These are phyloP conservation scores for Champsocephalus esox DNA, from an alignment of 2,797 vertebrate genomes.

Conservation along the genomic window DNA sequence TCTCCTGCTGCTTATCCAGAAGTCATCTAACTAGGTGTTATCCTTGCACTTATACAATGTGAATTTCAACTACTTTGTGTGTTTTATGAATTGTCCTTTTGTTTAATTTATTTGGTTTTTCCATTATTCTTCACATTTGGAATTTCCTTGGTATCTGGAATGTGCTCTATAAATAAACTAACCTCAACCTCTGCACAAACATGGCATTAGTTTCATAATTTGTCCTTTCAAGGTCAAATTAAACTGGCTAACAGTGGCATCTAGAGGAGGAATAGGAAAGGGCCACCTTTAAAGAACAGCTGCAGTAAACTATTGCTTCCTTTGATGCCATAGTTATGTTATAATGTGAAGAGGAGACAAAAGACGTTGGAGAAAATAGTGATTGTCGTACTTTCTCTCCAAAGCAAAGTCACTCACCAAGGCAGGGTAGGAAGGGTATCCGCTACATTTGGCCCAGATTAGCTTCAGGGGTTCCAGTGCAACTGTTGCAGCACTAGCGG, in stretches of 20 bases:
- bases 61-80: no score
- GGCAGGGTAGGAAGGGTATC: constrained; percentile 98
- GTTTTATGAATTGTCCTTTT: no score
- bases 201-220: constrained; percentile 8
- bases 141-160: no score
- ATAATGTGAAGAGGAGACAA: constrained; percentile 32
- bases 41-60: no score
- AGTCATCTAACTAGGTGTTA: no score
- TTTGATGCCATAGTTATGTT: constrained; percentile 22
- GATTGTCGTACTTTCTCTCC: constrained; percentile 65
- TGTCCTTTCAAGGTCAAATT: constrained; percentile 54
- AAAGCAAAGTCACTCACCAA: constrained; percentile 90
- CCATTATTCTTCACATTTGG: no score
- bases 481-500: constrained; percentile 91
- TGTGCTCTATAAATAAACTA: no score
- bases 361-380: constrained; percentile 34
- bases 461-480: constrained; percentile 97
- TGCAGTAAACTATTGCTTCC: background rate
- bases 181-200: no score
- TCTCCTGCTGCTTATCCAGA: no score
- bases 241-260: constrained; percentile 57
- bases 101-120: no score
- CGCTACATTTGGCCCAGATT: constrained; percentile 99
- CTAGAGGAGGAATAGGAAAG: constrained; percentile 56
- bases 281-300: constrained; percentile 17